Conservation (phyloP, 2,888 invertebrate species). For the Yponomeuta plumbellus region DNA sequence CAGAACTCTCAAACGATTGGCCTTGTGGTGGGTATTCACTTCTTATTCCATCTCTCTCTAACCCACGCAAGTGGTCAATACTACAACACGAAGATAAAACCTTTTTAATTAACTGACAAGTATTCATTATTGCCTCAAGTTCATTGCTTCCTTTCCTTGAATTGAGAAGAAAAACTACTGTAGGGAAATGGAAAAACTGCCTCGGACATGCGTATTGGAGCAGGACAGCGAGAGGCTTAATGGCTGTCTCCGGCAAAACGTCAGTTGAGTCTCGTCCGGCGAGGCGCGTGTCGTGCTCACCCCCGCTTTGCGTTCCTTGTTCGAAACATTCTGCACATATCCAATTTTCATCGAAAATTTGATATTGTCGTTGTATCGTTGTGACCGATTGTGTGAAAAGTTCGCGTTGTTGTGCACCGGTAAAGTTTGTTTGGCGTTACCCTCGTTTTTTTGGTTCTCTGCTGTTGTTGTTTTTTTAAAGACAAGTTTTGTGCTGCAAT, state of each 20-base stretch:
- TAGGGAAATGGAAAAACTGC: constrained; percentile 49
- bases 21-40: constrained; percentile 39
- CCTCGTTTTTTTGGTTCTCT: constrained; percentile 26
- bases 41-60: constrained; percentile 39
- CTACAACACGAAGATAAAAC: background rate
- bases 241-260: constrained; percentile 39
- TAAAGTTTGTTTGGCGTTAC: constrained; percentile 41
- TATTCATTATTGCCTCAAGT: background rate
- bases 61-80: constrained; percentile 18
- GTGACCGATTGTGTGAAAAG: constrained; percentile 56
- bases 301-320: constrained; percentile 27
- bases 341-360: constrained; percentile 74
- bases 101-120: too few species aligned
- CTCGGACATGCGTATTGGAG: constrained; percentile 71
- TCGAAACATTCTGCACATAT: constrained; percentile 64
- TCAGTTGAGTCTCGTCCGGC: constrained; percentile 63
- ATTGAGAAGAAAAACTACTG: background rate
- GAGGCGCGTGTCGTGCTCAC: constrained; percentile 45
- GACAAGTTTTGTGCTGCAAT: constrained; percentile 31
- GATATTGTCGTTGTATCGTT: constrained; percentile 66
- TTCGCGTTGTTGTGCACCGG: constrained; percentile 47
- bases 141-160: background rate
- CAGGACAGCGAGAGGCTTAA: constrained; percentile 50
- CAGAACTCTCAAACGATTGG: constrained; percentile 47
- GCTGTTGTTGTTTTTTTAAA: constrained; percentile 18